phyloP scores from a whole-genome alignment of 2,797 vertebrate genomes.

The Psittacula echo region DNA sequence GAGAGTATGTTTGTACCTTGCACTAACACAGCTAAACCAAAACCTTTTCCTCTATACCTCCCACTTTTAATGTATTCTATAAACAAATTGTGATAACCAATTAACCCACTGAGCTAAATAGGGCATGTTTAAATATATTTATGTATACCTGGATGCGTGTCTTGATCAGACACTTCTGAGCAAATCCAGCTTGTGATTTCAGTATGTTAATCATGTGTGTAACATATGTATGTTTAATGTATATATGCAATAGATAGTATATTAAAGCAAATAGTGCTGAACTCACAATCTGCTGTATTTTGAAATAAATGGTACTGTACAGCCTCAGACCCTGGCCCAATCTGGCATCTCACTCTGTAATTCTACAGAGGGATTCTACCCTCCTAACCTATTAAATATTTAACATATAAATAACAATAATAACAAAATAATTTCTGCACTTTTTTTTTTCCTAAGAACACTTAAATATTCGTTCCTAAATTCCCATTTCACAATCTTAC shows the following conservation, averaged over 20 bases:
- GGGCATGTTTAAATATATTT: constrained; percentile 14
- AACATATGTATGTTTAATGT: background rate
- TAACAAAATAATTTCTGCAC: background rate
- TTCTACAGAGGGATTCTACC: background rate
- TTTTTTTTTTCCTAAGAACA: background rate
- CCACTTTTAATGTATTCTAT: background rate
- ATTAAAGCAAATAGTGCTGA: background rate
- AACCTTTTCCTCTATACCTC: background rate
- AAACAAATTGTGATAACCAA: constrained; percentile 45
- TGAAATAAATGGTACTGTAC: background rate
- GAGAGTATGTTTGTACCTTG: constrained; percentile 56
- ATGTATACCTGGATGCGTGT: background rate
- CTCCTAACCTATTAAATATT: background rate
- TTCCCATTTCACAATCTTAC: constrained; percentile 58
- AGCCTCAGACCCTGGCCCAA: background rate
- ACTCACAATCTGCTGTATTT: background rate
- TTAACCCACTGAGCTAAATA: constrained; percentile 57
- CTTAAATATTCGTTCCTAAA: background rate
- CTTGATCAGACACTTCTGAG: constrained; percentile 19
- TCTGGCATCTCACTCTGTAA: background rate
- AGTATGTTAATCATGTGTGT: background rate
- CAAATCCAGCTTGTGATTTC: constrained; percentile 27
- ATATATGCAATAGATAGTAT: background rate
- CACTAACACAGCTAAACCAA: constrained; percentile 75
- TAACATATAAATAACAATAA: background rate